Conservation (phyloP, 2,888 invertebrate species). For the Thumatha senex region DNA sequence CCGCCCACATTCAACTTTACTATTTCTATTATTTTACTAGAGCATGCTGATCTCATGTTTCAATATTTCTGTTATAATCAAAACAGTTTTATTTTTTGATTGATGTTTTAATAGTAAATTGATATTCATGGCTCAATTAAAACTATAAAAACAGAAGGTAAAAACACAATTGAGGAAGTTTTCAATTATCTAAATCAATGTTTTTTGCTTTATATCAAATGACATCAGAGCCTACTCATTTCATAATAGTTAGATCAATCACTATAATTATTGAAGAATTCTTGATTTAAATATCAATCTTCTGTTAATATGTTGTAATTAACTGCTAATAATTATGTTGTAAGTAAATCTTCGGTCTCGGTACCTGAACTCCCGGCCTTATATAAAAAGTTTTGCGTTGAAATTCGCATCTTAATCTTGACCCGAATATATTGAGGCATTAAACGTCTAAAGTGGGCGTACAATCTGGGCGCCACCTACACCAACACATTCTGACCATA, state of each 20-base stretch:
- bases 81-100: conserved; percentile 54
- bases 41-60: conserved; percentile 64
- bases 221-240: conserved; percentile 9
- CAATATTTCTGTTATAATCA: conserved; percentile 48
- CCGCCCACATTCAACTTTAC: conserved; percentile 42
- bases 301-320: not conserved
- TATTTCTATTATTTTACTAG: conserved; percentile 15
- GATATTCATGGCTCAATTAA: conserved; percentile 44
- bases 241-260: not conserved
- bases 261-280: not conserved
- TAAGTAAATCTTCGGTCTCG: not conserved
- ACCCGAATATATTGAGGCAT: conserved; percentile 7
- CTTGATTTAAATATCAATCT: no score
- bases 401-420: conserved; percentile 1
- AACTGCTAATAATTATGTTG: not conserved
- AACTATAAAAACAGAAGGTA: conserved; percentile 26
- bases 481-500: conserved; percentile 25
- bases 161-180: conserved; percentile 34
- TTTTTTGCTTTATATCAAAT: conserved; percentile 22
- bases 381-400: not conserved
- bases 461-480: conserved; percentile 23
- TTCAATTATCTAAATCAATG: conserved; percentile 22
- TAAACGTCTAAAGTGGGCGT: conserved; percentile 21
- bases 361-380: not conserved
- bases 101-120: conserved; percentile 69